Evolutionary conservation across 2,888 invertebrate genomes (phyloP).

Genomic region (Cheilosia impressa): DNA sequence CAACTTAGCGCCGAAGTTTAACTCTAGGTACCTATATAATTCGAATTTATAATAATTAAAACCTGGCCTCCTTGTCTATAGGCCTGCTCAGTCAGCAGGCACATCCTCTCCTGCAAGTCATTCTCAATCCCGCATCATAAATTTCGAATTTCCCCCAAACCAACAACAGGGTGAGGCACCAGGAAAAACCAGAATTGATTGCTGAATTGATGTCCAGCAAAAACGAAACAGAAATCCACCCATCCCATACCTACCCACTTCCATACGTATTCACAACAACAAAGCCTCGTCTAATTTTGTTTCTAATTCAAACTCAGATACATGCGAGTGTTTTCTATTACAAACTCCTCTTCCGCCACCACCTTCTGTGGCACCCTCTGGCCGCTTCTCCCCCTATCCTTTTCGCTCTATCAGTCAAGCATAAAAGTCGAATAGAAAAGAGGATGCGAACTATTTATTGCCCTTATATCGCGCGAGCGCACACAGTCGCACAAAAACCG

Average conservation of each 20-base stretch:
- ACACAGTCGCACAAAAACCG: conserved; percentile 19
- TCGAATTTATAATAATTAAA: no score
- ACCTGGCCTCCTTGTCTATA: no score
- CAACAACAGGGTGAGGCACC: conserved; percentile 12
- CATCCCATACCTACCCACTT: conserved; percentile 1
- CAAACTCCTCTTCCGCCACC: conserved; percentile 42
- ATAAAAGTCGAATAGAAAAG: conserved; percentile 72
- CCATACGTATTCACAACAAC: neutral
- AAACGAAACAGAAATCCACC: conserved; percentile 6
- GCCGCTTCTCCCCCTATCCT: conserved; percentile 64
- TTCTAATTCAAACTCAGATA: conserved; percentile 31
- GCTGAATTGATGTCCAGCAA: conserved; percentile 1
- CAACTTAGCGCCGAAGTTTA: no score
- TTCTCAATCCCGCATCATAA: neutral
- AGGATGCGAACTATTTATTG: conserved; percentile 68
- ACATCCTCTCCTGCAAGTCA: neutral
- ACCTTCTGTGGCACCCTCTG: neutral
- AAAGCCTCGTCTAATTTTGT: conserved; percentile 50
- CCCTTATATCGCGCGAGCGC: conserved; percentile 29
- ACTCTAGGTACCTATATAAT: no score
- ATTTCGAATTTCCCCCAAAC: neutral
- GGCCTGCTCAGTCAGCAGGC: neutral
- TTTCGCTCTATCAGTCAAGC: conserved; percentile 75
- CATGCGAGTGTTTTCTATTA: conserved; percentile 24
- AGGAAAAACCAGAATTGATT: neutral